Conservation (phyloP, 2,797 vertebrate species). For the Iguana delicatissima region DNA sequence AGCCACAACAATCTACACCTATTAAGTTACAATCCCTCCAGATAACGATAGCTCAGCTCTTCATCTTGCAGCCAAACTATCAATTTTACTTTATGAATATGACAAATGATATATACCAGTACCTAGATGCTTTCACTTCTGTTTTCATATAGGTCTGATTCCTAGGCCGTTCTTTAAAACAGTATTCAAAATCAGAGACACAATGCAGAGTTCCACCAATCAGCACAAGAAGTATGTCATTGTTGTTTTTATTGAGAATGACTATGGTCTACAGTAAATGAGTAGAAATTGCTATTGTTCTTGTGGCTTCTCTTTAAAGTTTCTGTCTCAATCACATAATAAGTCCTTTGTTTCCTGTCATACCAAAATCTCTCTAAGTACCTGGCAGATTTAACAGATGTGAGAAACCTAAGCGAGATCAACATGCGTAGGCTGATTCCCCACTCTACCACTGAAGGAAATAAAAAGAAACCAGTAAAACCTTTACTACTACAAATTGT, state of each 20-base stretch:
- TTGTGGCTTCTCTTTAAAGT: background rate
- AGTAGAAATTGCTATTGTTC: background rate
- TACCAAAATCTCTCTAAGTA: background rate
- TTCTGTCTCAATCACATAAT: background rate
- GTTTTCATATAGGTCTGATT: conserved; percentile 10
- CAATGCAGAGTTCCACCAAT: background rate
- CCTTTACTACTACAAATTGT: no score
- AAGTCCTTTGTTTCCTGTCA: background rate
- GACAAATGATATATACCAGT: conserved; percentile 1
- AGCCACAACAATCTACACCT: background rate
- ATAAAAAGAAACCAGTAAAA: background rate
- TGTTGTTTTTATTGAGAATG: conserved; percentile 1
- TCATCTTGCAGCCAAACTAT: background rate
- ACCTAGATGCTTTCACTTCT: background rate
- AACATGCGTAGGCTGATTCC: background rate
- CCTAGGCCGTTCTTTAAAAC: background rate
- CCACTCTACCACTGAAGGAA: no score
- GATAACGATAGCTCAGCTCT: conserved; percentile 2
- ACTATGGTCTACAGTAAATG: background rate
- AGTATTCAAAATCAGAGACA: background rate
- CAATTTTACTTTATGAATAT: background rate
- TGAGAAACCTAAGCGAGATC: background rate
- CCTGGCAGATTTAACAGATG: background rate
- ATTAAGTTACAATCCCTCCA: background rate
- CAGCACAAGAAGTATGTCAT: background rate